phyloP scores from a whole-genome alignment of 2,797 vertebrate species.

The Euphonia xanthogaster region DNA sequence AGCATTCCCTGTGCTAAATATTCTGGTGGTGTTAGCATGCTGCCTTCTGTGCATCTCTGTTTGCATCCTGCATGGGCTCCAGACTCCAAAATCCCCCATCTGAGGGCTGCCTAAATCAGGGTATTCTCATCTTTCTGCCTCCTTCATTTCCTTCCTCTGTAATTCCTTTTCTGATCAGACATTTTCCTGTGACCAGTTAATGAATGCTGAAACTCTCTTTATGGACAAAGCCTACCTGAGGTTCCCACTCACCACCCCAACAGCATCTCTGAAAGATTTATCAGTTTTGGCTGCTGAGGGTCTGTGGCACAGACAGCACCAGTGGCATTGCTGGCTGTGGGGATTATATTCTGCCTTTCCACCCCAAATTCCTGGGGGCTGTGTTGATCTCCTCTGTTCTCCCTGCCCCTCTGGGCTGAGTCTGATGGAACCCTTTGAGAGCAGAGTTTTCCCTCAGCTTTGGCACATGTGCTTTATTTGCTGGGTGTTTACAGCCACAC shows the following conservation, averaged over 20 bases:
- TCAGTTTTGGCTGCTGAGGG: background rate
- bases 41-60: background rate
- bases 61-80: background rate
- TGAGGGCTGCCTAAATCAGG: background rate
- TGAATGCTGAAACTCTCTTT: background rate
- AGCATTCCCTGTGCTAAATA: background rate
- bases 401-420: background rate
- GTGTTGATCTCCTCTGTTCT: background rate
- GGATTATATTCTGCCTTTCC: background rate
- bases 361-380: background rate
- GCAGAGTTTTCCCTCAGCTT: background rate
- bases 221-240: background rate
- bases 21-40: background rate
- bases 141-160: background rate
- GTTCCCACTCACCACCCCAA: background rate
- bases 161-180: background rate
- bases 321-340: background rate
- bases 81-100: background rate
- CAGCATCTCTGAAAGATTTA: background rate
- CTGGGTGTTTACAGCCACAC: background rate
- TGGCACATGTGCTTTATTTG: background rate
- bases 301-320: background rate
- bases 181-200: background rate
- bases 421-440: background rate
- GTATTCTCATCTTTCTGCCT: background rate